A percentile compares a stretch with the other conserved stretches of the same genome.
Conservation (phyloP, 2,888 invertebrate genomes). For the Ormyrus nitidulus region DNA sequence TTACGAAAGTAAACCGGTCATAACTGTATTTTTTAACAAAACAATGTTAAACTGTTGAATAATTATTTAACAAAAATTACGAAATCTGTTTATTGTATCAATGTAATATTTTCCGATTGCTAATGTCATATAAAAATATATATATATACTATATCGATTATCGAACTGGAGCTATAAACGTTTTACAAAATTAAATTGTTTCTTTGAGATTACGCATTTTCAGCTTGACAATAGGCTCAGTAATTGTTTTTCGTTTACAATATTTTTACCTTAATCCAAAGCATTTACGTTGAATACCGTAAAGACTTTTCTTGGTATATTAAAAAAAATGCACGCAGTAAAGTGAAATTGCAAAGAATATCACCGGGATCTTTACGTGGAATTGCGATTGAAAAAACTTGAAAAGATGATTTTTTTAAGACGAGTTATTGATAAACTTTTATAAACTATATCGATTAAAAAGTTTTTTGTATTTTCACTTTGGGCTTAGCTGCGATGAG, state of each 20-base stretch:
- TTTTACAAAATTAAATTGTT: slow-evolving; percentile 25
- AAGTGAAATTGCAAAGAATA: slow-evolving; percentile 9
- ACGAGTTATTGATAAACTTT: slow-evolving; percentile 26
- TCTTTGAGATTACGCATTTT: slow-evolving; percentile 15
- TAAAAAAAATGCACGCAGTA: slow-evolving; percentile 19
- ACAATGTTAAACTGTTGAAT: slow-evolving; percentile 29
- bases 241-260: slow-evolving; percentile 23
- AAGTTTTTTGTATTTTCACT: slow-evolving; percentile 38
- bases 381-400: slow-evolving; percentile 38
- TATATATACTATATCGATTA: slow-evolving; percentile 17
- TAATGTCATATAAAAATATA: slow-evolving; percentile 11
- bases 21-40: slow-evolving; percentile 47
- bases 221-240: slow-evolving; percentile 25
- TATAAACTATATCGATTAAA: slow-evolving; percentile 37
- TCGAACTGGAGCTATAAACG: slow-evolving; percentile 21
- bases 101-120: slow-evolving; percentile 35
- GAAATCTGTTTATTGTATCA: slow-evolving; percentile 30
- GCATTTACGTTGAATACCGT: slow-evolving; percentile 43
- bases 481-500: slow-evolving; percentile 12
- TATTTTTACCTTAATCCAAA: slow-evolving; percentile 30
- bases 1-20: slow-evolving; percentile 39
- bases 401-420: slow-evolving; percentile 42
- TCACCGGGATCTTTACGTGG: slow-evolving; percentile 11
- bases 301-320: slow-evolving; percentile 36
- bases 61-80: slow-evolving; percentile 25